A percentile compares a stretch with the other conserved stretches of the same genome.
These are phyloP conservation scores for Tetrapedia diversipes DNA, from an alignment of 2,888 invertebrate species.

Conservation along the genomic window DNA sequence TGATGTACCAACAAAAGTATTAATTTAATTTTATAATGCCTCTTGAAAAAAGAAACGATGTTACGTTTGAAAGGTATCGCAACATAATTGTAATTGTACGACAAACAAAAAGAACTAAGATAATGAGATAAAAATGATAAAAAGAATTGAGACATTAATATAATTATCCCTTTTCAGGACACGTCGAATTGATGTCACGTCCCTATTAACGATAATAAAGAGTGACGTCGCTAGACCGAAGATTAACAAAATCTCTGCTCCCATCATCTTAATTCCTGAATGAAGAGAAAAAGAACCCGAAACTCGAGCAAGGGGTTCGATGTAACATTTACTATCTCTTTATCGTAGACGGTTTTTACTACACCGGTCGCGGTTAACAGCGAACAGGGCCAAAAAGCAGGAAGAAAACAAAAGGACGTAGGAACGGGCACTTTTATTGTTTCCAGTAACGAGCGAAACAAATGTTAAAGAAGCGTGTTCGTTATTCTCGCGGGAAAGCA, in stretches of 20 bases:
- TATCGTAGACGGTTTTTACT: slow-evolving; percentile 43
- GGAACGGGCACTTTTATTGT: slow-evolving; percentile 43
- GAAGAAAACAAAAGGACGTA: neutral
- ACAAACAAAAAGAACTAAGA: too few species aligned
- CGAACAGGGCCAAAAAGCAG: slow-evolving; percentile 24
- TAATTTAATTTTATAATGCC: too few species aligned
- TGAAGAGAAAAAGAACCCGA: neutral
- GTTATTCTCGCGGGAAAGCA: slow-evolving; percentile 29
- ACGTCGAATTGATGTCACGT: too few species aligned
- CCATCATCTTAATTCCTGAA: neutral
- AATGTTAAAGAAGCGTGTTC: slow-evolving; percentile 37
- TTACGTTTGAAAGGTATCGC: too few species aligned
- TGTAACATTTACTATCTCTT: slow-evolving; percentile 36
- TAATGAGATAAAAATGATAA: too few species aligned
- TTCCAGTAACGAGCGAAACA: slow-evolving; percentile 13
- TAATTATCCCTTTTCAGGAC: too few species aligned
- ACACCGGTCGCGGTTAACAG: slow-evolving; percentile 43
- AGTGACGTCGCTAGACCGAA: neutral
- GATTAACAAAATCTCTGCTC: slow-evolving; percentile 22
- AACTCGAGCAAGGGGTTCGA: slow-evolving; percentile 3
- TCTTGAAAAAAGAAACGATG: too few species aligned
- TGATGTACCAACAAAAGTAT: too few species aligned
- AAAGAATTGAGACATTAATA: too few species aligned
- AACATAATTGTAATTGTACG: too few species aligned
- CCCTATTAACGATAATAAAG: too few species aligned